Evolutionary conservation across 2,113 vertebrate genomes (phyloP).

Genomic region (Labeo catla): DNA sequence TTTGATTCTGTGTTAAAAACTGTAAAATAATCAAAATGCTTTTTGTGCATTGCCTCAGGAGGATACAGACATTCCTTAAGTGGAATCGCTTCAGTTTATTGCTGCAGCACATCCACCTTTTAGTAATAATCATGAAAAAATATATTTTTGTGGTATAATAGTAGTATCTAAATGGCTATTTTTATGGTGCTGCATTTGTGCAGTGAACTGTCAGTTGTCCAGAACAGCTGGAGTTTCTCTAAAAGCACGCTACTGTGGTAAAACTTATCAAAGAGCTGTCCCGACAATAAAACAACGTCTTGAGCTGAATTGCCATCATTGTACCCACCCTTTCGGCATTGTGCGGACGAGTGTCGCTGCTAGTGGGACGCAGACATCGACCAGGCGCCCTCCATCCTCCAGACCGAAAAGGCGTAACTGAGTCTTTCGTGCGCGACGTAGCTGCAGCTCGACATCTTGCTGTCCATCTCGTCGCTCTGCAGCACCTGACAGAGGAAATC

Average conservation of each 20-base stretch:
- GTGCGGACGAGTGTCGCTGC: constrained; percentile 51
- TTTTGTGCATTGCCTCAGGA: background rate
- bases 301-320: background rate
- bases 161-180: no score
- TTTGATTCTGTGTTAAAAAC: background rate
- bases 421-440: constrained; percentile 85
- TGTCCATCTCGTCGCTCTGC: constrained; percentile 86
- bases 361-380: constrained; percentile 84
- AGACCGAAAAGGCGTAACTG: constrained; percentile 84
- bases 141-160: no score
- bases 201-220: constrained; percentile 22
- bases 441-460: constrained; percentile 85
- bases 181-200: background rate
- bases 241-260: background rate
- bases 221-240: constrained; percentile 15
- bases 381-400: constrained; percentile 85
- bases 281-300: background rate
- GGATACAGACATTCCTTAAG: background rate
- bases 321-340: constrained; percentile 75
- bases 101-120: background rate
- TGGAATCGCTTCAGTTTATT: background rate
- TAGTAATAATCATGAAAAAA: no score
- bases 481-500: constrained; percentile 84
- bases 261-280: background rate
- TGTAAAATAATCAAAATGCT: background rate